Evolutionary conservation across 2,888 invertebrate species (phyloP).

Genomic region (Drosophila nigricruria): DNA sequence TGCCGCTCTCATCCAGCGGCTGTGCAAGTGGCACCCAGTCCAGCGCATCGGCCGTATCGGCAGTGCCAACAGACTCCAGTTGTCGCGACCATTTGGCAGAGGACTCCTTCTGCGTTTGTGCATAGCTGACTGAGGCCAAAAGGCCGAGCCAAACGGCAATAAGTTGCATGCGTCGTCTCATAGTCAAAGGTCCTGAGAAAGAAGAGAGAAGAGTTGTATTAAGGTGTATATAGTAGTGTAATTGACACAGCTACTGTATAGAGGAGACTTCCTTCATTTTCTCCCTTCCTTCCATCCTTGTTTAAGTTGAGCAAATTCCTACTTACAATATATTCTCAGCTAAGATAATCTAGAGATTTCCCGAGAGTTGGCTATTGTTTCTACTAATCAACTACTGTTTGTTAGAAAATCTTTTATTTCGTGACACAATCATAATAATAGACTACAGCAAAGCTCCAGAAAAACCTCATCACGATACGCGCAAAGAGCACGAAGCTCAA

Average conservation of each 20-base stretch:
- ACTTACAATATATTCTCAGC: background rate
- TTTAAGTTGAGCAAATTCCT: background rate
- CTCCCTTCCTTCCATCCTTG: background rate
- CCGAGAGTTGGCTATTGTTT: background rate
- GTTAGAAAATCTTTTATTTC: background rate
- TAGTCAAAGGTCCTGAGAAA: conserved; percentile 74
- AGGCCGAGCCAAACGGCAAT: conserved; percentile 69
- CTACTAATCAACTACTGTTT: background rate
- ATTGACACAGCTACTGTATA: too few species aligned
- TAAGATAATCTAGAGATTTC: background rate
- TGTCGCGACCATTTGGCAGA: conserved; percentile 84
- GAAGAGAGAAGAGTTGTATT: background rate
- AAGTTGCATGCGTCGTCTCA: conserved; percentile 76
- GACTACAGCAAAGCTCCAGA: too few species aligned
- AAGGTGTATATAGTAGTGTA: too few species aligned
- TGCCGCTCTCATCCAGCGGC: conserved; percentile 78
- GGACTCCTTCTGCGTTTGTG: conserved; percentile 62
- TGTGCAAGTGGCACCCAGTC: conserved; percentile 87
- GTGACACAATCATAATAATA: background rate
- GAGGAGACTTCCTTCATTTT: too few species aligned
- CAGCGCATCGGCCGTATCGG: conserved; percentile 72
- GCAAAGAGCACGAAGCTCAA: conserved; percentile 11
- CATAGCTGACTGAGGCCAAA: conserved; percentile 50
- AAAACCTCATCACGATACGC: conserved; percentile 10
- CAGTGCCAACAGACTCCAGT: conserved; percentile 73